These are phyloP conservation scores for Paratrypauchen microcephalus DNA, from an alignment of 2,797 vertebrate genomes.

Conservation along the genomic window DNA sequence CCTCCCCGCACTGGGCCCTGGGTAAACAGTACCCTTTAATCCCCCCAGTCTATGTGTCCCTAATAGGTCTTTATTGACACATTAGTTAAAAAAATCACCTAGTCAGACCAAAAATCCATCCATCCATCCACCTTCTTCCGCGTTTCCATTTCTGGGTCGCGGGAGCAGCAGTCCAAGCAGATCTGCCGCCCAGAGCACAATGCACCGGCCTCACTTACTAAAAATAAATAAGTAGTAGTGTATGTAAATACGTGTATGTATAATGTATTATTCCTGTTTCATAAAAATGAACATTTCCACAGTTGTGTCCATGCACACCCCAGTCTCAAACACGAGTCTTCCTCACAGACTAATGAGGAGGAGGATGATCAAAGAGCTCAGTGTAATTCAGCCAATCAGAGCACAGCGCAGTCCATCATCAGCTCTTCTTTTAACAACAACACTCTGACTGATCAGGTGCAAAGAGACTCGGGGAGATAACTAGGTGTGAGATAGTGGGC, in stretches of 20 bases:
- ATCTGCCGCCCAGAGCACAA: too few relatives aligned
- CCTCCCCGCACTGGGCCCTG: too few relatives aligned
- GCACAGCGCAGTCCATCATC: conserved; percentile 56
- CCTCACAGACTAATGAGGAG: conserved; percentile 58
- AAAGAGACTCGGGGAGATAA: conserved; percentile 44
- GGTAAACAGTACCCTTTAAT: too few relatives aligned
- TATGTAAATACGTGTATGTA: neutral
- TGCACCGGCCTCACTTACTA: too few relatives aligned
- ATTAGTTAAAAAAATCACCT: too few relatives aligned
- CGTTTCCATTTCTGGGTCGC: too few relatives aligned
- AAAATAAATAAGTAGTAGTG: neutral
- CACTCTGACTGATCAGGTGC: conserved; percentile 65
- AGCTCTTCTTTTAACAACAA: conserved; percentile 49
- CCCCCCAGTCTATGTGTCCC: too few relatives aligned
- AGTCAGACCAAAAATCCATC: neutral
- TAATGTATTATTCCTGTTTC: neutral
- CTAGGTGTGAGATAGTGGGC: conserved; percentile 44
- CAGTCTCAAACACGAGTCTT: conserved; percentile 44
- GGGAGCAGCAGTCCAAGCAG: too few relatives aligned
- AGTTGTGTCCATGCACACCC: neutral
- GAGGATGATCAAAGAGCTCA: conserved; percentile 64
- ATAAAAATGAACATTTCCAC: neutral
- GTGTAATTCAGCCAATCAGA: conserved; percentile 62
- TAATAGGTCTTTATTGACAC: too few relatives aligned
- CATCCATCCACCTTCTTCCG: too few relatives aligned